Evolutionary conservation across 2,888 invertebrate species (phyloP), one percentile per base, ranked within the genome.

Genomic region (Chouioia cunea): DNA sequence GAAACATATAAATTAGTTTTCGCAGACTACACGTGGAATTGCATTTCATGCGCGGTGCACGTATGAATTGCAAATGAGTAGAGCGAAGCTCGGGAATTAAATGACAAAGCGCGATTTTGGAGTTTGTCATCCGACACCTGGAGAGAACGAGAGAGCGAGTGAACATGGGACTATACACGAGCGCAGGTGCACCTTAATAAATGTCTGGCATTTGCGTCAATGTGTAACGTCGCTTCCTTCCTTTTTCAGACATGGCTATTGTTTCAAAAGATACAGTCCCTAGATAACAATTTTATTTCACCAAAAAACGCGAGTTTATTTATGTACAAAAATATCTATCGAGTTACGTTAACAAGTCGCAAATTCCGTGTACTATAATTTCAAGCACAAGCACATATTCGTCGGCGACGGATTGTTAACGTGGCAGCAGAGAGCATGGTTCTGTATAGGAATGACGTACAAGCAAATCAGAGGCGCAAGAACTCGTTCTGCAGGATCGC

Each of bases 71-170:
- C 64, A 70, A 70, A 70, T 62, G 23, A 63, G 53, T 10, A 36
- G 2, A 36, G 15, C 43, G 22, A 22, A 57, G 57, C 56, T 46
- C 27, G 15, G 36, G 66, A 59, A 67, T 73, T 57, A 53, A 62
- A 68, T 60, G 67, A 73, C 67, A 67, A 65, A 67, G 70, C 67
- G 70, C 67, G 67, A 70, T 73, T 73, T 73, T 36, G 50, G 53
- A 53, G 70, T 68, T 70, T 65, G 70, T 71, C 70, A 71, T 65
- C 20, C 65, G 67, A 71, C 70, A 73, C 70, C 70, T 73, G 70
- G 67, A 58, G 46, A 36, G 43, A 47, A n/a, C n/a, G 54, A 46
- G 22, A 15, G 44, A 48, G 56, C 27, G 56, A 48, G 65, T 48
- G n/a, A 57, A 48, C 57, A 27, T 14, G 43, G 53, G n/a, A n/a